Base-by-base conservation (phyloP, 2,113 vertebrate species). In the Tylochromis polylepis region DNA sequence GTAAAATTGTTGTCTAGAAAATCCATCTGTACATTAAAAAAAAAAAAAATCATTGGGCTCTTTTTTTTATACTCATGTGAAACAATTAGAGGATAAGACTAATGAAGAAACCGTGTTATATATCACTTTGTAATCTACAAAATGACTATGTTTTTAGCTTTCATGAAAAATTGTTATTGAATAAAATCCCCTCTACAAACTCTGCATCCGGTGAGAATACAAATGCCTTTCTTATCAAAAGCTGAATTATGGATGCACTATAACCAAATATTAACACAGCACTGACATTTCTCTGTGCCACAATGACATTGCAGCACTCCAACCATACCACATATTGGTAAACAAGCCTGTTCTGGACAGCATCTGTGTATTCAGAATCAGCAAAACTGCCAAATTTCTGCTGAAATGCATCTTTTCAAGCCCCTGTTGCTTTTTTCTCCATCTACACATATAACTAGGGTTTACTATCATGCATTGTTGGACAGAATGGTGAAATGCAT, bases 1-100 rank as follows among this genome's bases (percentile, higher is more conserved):
- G 79, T 88, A 75, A 91, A 94, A 92, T 91, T 85, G 94, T 90
- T 87, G 91, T 87, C 82, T 90, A 84, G 86, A 90, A 84, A 70
- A 79, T 5, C 85, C 84, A 89, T 91, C 85, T 85, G 77, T 86
- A 86, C 75, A 84, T 89, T 20, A 51, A 84, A 27, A 75, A 56
- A 46, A n/a, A 57, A 22, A 57, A 24, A 85, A 86, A 88, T 53
- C 29, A 65, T 20, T 82, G 20, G 77, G 67, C 27, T 56, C 46
- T 85, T 91, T 85, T 85, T 84, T 43, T 46, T 56, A 20, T 46
- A 91, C 86, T 84, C 34, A 85, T 31, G 87, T 87, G 84, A 90
- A 93, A 89, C 7, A 34, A 89, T 55, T 59, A 79, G 36, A 62
- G 62, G 85, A 81, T 85, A 60, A 82, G 83, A 80, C 75, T 87